phyloP scores from a whole-genome alignment of 2,797 vertebrate genomes.

The Sebastolobus alascanus region DNA sequence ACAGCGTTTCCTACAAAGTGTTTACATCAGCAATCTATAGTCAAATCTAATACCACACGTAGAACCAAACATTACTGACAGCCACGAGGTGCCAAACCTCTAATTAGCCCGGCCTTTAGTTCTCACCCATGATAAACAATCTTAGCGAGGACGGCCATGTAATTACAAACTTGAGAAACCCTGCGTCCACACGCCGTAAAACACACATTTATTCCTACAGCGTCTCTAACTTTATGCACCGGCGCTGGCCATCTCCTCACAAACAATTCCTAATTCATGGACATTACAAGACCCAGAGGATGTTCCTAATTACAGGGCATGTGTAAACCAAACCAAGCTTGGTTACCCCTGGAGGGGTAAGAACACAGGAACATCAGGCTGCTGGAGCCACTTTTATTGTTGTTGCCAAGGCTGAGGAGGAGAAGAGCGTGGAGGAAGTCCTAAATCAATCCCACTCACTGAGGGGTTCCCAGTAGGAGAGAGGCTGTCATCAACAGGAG shows the following conservation, averaged over 20 bases:
- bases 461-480: slow-evolving; percentile 70
- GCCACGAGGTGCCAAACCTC: slow-evolving; percentile 58
- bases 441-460: slow-evolving; percentile 82
- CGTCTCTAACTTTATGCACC: slow-evolving; percentile 39
- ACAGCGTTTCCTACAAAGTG: slow-evolving; percentile 10
- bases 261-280: slow-evolving; percentile 68
- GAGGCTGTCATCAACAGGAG: slow-evolving; percentile 81
- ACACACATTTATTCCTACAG: slow-evolving; percentile 40
- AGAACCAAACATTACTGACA: slow-evolving; percentile 37
- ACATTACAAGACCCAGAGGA: slow-evolving; percentile 75
- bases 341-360: slow-evolving; percentile 67
- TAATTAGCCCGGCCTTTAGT: slow-evolving; percentile 61
- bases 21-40: slow-evolving; percentile 30
- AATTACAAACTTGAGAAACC: slow-evolving; percentile 64
- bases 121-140: slow-evolving; percentile 60
- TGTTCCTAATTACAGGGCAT: slow-evolving; percentile 77
- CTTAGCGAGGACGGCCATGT: slow-evolving; percentile 41
- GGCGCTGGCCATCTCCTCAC: slow-evolving; percentile 50
- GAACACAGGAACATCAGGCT: slow-evolving; percentile 69
- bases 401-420: slow-evolving; percentile 66
- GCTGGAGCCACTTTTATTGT: slow-evolving; percentile 74
- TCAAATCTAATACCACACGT: slow-evolving; percentile 22
- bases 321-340: slow-evolving; percentile 69
- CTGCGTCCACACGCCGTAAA: slow-evolving; percentile 41
- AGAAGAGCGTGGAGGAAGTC: slow-evolving; percentile 76